These are phyloP conservation scores for Cynoglossus semilaevis DNA, from an alignment of 2,113 vertebrate genomes.

Conservation along the genomic window DNA sequence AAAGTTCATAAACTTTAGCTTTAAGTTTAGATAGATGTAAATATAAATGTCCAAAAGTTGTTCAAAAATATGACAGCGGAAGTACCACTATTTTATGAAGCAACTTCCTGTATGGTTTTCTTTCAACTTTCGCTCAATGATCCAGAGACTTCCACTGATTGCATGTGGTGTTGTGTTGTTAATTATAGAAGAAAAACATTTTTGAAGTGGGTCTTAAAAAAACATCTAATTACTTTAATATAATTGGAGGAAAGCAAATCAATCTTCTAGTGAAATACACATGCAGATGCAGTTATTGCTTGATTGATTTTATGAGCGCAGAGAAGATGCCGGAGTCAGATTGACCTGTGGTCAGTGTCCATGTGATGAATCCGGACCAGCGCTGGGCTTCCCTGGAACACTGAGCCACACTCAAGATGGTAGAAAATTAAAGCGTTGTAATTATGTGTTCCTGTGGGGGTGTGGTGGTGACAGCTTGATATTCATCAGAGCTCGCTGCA, in stretches of 20 bases:
- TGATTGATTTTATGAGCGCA: conserved; percentile 15
- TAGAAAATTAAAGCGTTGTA: conserved; percentile 55
- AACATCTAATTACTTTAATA: background rate
- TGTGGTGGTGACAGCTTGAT: conserved; percentile 36
- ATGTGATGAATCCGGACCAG: conserved; percentile 49
- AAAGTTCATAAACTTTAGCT: no score
- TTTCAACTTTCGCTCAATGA: no score
- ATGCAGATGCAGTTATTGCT: conserved; percentile 1
- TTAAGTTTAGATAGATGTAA: no score
- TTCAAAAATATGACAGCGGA: no score
- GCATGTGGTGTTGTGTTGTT: no score
- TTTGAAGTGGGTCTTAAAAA: no score
- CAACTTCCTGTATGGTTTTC: no score
- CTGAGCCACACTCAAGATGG: conserved; percentile 42
- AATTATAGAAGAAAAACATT: no score
- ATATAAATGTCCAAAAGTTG: no score
- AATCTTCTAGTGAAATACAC: conserved; percentile 6
- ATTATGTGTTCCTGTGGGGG: conserved; percentile 54
- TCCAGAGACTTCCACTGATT: no score
- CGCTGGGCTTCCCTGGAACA: conserved; percentile 19
- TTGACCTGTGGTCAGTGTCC: conserved; percentile 55
- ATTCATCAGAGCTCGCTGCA: conserved; percentile 50
- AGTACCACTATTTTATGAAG: no score
- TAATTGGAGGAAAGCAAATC: conserved; percentile 7
- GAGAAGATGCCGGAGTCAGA: conserved; percentile 21